A percentile compares a stretch with the other conserved stretches of the same genome.
phyloP scores from a whole-genome alignment of 2,888 invertebrate genomes.

The Heliconius aoede region DNA sequence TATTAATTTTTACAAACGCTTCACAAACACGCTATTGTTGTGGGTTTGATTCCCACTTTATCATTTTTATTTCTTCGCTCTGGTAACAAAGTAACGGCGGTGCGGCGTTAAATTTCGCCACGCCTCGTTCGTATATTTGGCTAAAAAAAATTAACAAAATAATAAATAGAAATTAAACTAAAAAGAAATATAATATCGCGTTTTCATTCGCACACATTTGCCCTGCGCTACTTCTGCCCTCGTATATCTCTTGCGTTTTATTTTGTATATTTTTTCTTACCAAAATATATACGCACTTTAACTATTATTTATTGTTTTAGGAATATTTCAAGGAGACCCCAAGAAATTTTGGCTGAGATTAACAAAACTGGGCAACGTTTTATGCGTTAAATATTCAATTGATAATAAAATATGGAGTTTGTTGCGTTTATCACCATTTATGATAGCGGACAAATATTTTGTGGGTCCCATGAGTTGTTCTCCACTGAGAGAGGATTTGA shows the following conservation, averaged over 20 bases:
- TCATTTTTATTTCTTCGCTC: too few species aligned
- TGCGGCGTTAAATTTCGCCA: too few species aligned
- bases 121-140: too few species aligned
- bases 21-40: too few species aligned
- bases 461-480: conserved; percentile 70
- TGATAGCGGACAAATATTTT: conserved; percentile 53
- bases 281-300: not conserved
- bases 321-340: conserved; percentile 65
- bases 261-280: not conserved
- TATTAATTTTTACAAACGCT: too few species aligned
- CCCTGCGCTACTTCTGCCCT: not conserved
- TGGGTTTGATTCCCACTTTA: too few species aligned
- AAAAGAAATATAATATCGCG: not conserved
- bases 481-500: conserved; percentile 62
- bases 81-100: too few species aligned
- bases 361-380: conserved; percentile 58
- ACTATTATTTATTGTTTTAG: conserved; percentile 54
- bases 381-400: conserved; percentile 69
- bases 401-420: conserved; percentile 63
- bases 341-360: conserved; percentile 69
- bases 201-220: not conserved
- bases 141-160: too few species aligned
- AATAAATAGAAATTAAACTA: too few species aligned
- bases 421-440: conserved; percentile 63
- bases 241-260: too few species aligned